Evolutionary conservation across 2,797 vertebrate species (phyloP), one percentile per base, ranked within the genome.

Genomic region (Geotrypetes seraphini): DNA sequence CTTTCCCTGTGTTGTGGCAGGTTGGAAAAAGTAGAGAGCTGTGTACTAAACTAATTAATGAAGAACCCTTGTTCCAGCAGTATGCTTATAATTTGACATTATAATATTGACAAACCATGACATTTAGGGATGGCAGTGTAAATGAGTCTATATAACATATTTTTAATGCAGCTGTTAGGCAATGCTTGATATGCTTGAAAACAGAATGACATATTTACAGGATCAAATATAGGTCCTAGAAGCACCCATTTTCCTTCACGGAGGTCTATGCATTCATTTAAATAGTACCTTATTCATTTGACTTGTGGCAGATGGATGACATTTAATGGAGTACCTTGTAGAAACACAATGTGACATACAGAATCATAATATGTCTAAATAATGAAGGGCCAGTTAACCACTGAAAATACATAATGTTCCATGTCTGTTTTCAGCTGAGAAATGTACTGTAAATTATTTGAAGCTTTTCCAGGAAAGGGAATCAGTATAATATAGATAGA

Each of bases 1-100:
- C 57, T 46, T 23, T 44, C 49, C 36, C n/a, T 39, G 48, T 60
- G 69, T 53, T 47, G 62, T 53, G 71, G 59, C 22, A 38, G 49
- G 8, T 27, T 25, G 31, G 8, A 24, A 33, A 38, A 7, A 6
- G 8, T 7, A 33, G 18, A 34, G 29, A 3, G 25, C 3, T 12
- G 2, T 33, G 4, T 7, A n/a, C 13, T 15, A 18, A 33, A 14
- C 0, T 10, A 8, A 14, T 37, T 33, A 22, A 4, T 25, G 17
- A 13, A 38, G 20, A 50, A 25, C 3, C 27, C 23, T 4, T 5
- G 3, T 14, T 25, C 15, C 8, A 22, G 22, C 2, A 2, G 4
- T 5, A n/a, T n/a, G n/a, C n/a, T n/a, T n/a, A 14, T 23, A 22
- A 33, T 56, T 34, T 36, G 29, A 19, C 47, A 33, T 47, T 47